A percentile compares a stretch with the other conserved stretches of the same genome.
These are phyloP conservation scores for Aegypius monachus DNA, from an alignment of 2,113 vertebrate species.

Conservation along the genomic window DNA sequence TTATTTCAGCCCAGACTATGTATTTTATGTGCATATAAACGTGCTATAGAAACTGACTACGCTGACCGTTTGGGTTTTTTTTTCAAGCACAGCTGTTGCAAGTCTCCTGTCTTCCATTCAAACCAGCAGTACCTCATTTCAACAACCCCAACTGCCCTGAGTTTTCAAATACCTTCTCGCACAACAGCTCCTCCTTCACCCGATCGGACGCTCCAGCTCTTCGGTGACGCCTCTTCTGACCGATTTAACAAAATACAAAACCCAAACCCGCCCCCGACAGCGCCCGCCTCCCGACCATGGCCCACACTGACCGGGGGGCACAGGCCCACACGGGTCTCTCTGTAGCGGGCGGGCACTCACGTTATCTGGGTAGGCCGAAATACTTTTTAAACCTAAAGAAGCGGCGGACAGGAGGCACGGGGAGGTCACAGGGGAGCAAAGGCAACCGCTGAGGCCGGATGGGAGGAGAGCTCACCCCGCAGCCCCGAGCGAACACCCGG, in stretches of 20 bases:
- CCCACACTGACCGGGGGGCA: background rate
- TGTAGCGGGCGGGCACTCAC: background rate
- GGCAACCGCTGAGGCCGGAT: fast-evolving
- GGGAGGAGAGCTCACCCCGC: background rate
- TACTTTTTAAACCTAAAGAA: background rate
- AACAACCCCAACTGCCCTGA: fast-evolving
- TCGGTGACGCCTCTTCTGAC: background rate
- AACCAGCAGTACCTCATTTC: fast-evolving
- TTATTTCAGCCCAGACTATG: background rate
- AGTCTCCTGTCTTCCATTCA: fast-evolving
- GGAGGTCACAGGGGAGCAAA: too few species aligned
- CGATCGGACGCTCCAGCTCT: fast-evolving
- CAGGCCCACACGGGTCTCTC: too few species aligned
- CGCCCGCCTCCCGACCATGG: background rate
- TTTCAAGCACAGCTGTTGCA: background rate
- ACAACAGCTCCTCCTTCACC: fast-evolving
- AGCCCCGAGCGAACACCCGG: too few species aligned
- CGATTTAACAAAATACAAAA: too few species aligned
- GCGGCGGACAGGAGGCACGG: background rate
- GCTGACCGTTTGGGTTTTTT: fast-evolving
- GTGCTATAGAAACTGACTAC: fast-evolving
- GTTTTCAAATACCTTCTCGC: fast-evolving
- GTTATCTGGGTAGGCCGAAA: too few species aligned
- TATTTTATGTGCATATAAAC: fast-evolving
- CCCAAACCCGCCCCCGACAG: background rate